Evolutionary conservation across 1,140 invertebrate genomes (phyloP), one percentile per base, ranked within the genome.

Genomic region (Drosophila busckii): DNA sequence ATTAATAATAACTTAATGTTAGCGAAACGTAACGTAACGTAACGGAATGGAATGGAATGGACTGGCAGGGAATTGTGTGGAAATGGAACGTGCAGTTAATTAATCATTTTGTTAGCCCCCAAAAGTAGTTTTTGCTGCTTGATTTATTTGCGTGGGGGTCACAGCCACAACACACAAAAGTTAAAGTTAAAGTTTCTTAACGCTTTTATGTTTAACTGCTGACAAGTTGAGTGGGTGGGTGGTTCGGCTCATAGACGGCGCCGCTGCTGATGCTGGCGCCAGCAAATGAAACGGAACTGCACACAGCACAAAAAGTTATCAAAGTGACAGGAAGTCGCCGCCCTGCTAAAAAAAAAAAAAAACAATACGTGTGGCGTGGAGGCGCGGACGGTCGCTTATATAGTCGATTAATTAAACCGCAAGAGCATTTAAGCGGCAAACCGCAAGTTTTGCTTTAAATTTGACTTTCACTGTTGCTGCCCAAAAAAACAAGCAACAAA

Each of bases 391-490:
- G 34, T 52, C 29, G 45, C 44, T 64, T 54, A 68, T 70, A 48
- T n/a, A 68, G 68, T 73, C 73, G 73, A 80, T 80, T 80, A 82
- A 80, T 80, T 80, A 80, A 80, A 73, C 75, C 75, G 34, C 75
- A 80, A 73, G n/a, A n/a, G 63, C 73, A 59, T 69, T 80, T 80
- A 71, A 80, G 73, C 73, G 71, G 62, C 67, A 71, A 60, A 67
- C 71, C 71, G 48, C 71, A 66, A 40, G 71, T 62, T 80, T 80
- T 78, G 48, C 73, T 78, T 78, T 80, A 78, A n/a, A 78, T 71
- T 75, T 68, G 73, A 80, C 67, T 78, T 80, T 78, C 46, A 55
- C 50, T 56, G 49, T 66, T 10, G 3, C 20, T 28, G 26, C 48
- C 50, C 49, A 53, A 28, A 5, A 12, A 40, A 15, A 31, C 32